Base-by-base conservation (phyloP, 2,888 invertebrate species). In the Hylaea fasciaria region DNA sequence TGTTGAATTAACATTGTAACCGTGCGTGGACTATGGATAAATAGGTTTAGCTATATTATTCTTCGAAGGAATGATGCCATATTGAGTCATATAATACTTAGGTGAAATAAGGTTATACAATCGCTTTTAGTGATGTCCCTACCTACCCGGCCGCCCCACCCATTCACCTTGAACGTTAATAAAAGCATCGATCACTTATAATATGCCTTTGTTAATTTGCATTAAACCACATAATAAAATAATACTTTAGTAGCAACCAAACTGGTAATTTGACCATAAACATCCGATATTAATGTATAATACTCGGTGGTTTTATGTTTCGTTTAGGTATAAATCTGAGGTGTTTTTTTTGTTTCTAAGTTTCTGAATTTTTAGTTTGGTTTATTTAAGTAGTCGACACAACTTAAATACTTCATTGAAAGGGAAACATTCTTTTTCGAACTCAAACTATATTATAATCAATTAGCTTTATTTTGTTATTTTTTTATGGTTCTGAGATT, bases 191-290 rank as follows among this genome's bases (percentile, higher is more conserved):
- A 37, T 37, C 43, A 28, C 22, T 49, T 37, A 49, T 49, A 49
- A 43, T 4, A 14, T 4, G 22, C 12, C n/a, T 39, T 35, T 35
- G 48, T 43, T 45, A 50, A 45, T 50, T 57, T 49, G 13, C 22
- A 41, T 5, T 3, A 22, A 22, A 22, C 22, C 22, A 22, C 22
- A 22, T 22, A 22, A 22, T 22, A 22, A n/a, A 22, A 22, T 22
- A 22, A 22, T 22, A 22, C 22, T 22, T 22, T 22, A 22, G 22
- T 22, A 22, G 22, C 5, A 22, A 22, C 55, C 22, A 50, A 57
- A 57, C 56, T 37, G 45, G 50, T 57, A 56, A 49, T 37, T 50
- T 39, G 29, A 1, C 37, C 13, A 45, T 50, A 57, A 45, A 57
- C 5, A 16, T 44, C 4, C 13, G 16, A 28, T 28, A 44, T 39